Conservation (phyloP, 2,888 invertebrate species). For the Troides helena region DNA sequence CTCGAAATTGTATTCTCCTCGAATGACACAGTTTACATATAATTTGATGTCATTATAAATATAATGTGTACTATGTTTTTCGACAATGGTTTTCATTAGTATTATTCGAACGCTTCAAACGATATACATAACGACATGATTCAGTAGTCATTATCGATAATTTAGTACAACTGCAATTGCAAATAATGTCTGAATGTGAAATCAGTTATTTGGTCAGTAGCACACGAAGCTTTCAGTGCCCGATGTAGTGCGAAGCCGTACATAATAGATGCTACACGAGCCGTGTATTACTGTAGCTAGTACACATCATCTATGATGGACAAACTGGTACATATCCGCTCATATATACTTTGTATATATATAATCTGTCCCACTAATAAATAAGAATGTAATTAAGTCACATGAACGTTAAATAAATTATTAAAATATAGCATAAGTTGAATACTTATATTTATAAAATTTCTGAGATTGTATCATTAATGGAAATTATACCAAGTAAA, state of each 20-base stretch:
- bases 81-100: background rate
- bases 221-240: slow-evolving; percentile 45
- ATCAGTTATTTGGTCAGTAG: slow-evolving; percentile 55
- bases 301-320: slow-evolving; percentile 3
- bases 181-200: slow-evolving; percentile 46
- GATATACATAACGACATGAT: slow-evolving; percentile 7
- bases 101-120: slow-evolving; percentile 6
- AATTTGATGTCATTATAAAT: background rate
- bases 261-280: slow-evolving; percentile 35
- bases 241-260: slow-evolving; percentile 48
- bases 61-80: background rate
- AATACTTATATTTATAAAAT: too few relatives aligned
- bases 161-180: slow-evolving; percentile 24
- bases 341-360: too few relatives aligned
- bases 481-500: too few relatives aligned
- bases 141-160: slow-evolving; percentile 16
- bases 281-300: slow-evolving; percentile 3
- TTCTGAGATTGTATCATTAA: too few relatives aligned
- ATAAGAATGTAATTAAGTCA: background rate
- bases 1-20: too few relatives aligned
- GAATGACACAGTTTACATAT: background rate
- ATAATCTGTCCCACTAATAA: background rate
- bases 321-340: background rate
- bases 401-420: background rate
- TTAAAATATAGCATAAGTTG: too few relatives aligned